Evolutionary conservation across 2,888 invertebrate species (phyloP).

Genomic region (Microdon myrmicae): DNA sequence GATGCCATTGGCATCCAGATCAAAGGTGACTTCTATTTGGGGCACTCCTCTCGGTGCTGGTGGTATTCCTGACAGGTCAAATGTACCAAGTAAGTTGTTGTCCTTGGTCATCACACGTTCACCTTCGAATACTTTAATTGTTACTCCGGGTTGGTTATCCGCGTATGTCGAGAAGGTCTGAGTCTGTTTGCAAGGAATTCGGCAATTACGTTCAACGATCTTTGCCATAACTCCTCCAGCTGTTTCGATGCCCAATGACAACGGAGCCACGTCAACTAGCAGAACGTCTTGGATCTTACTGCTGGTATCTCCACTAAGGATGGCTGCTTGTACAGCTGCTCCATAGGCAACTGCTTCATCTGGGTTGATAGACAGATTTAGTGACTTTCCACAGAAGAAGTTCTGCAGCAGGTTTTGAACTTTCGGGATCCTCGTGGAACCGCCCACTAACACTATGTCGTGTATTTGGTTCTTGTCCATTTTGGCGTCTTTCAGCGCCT

Average conservation of each 20-base stretch:
- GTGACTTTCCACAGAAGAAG: slow-evolving; percentile 78
- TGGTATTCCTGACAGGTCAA: slow-evolving; percentile 93
- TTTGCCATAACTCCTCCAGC: slow-evolving; percentile 85
- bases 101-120: slow-evolving; percentile 91
- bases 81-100: slow-evolving; percentile 93
- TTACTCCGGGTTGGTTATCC: slow-evolving; percentile 82
- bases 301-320: slow-evolving; percentile 76
- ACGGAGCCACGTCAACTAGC: slow-evolving; percentile 75
- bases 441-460: slow-evolving; percentile 85
- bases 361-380: slow-evolving; percentile 80
- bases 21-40: slow-evolving; percentile 84
- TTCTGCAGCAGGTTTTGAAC: slow-evolving; percentile 79
- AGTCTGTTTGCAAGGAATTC: slow-evolving; percentile 78
- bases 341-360: slow-evolving; percentile 85
- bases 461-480: slow-evolving; percentile 78
- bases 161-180: slow-evolving; percentile 83
- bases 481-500: slow-evolving; percentile 78
- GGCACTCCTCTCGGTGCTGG: slow-evolving; percentile 89
- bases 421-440: slow-evolving; percentile 83
- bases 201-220: slow-evolving; percentile 76
- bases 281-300: slow-evolving; percentile 79
- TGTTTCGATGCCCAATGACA: slow-evolving; percentile 81
- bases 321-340: slow-evolving; percentile 79
- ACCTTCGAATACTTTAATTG: slow-evolving; percentile 79
- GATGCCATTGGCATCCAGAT: slow-evolving; percentile 91